Evolutionary conservation across 2,888 invertebrate genomes (phyloP), one percentile per base, ranked within the genome.

Genomic region (Andricus quercusramuli): DNA sequence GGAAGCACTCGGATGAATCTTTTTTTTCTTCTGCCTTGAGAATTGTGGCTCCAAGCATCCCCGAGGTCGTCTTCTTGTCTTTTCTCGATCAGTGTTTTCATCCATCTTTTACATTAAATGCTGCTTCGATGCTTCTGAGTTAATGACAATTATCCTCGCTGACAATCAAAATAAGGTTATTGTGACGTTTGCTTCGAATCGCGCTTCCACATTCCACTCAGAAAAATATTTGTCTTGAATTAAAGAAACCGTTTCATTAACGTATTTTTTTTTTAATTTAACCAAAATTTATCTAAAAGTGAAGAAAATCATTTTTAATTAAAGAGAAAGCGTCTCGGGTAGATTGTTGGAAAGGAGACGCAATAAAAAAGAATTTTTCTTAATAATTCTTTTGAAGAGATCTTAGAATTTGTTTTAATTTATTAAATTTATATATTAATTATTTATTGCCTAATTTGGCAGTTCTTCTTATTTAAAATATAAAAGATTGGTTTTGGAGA

Each of bases 21-120:
- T 82, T 70, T 82, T 80, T 81, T 81, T 82, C 80, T 83, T 83
- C 82, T 81, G 79, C 79, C 79, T 66, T 74, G 74, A 80, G 74
- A 76, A 80, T 82, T 80, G 79, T 82, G 66, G 44, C 64, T 62
- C 37, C 78, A 22, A 68, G 67, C 68, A 67, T 78, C 32, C 68
- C 20, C 79, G 79, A 79, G 84, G 83, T 77, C 83, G 78, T 56
- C 82, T 67, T 74, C 79, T 82, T 78, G 67, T 79, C 77, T 67
- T 77, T 77, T 82, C 82, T 78, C 80, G 79, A 83, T 79, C 78
- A 78, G 51, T 74, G 32, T 56, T 74, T 70, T 74, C 13, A n/a
- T 74, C 56, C 47, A 74, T n/a, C 51, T 74, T 74, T 56, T 74
- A 74, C 47, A 74, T 56, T 74, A 74, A 74, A 56, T 13, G 8